Conservation (phyloP, 2,888 invertebrate species). For the Tenthredo notha region DNA sequence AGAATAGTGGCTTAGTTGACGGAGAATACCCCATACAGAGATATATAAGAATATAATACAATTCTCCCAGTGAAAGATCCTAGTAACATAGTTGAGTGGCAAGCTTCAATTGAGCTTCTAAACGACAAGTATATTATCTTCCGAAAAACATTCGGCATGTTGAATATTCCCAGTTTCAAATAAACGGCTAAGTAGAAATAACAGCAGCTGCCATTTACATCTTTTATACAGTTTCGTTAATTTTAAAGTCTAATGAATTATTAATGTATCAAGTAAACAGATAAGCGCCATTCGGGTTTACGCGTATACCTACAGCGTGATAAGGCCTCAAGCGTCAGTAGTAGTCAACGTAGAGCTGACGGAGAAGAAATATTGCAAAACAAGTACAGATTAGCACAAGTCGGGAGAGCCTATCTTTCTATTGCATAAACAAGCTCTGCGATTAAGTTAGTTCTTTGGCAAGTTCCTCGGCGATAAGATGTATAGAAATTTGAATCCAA, state of each 20-base stretch:
- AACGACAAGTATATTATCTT: background rate
- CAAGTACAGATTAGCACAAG: slow-evolving; percentile 34
- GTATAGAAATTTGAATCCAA: slow-evolving; percentile 33
- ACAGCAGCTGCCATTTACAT: background rate
- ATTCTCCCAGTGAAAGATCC: background rate
- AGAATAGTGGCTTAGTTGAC: background rate
- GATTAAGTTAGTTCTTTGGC: slow-evolving; percentile 7
- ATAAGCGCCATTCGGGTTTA: slow-evolving; percentile 55
- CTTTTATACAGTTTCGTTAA: background rate
- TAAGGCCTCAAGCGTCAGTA: slow-evolving; percentile 42
- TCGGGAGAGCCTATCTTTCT: slow-evolving; percentile 18
- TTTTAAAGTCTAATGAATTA: background rate
- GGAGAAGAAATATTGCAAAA: slow-evolving; percentile 19
- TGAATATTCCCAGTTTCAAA: background rate
- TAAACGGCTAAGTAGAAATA: background rate
- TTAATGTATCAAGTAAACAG: slow-evolving; percentile 55
- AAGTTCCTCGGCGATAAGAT: slow-evolving; percentile 34
- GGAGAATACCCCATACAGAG: background rate
- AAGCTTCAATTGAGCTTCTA: background rate
- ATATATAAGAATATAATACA: background rate
- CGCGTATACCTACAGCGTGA: slow-evolving; percentile 35
- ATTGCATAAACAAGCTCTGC: slow-evolving; percentile 7
- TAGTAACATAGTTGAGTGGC: slow-evolving; percentile 3
- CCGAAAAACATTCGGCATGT: background rate
- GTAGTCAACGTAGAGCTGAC: background rate